A percentile compares a stretch with the other conserved stretches of the same genome.
phyloP scores from a whole-genome alignment of 2,888 invertebrate species.

The Germaria angustata region DNA sequence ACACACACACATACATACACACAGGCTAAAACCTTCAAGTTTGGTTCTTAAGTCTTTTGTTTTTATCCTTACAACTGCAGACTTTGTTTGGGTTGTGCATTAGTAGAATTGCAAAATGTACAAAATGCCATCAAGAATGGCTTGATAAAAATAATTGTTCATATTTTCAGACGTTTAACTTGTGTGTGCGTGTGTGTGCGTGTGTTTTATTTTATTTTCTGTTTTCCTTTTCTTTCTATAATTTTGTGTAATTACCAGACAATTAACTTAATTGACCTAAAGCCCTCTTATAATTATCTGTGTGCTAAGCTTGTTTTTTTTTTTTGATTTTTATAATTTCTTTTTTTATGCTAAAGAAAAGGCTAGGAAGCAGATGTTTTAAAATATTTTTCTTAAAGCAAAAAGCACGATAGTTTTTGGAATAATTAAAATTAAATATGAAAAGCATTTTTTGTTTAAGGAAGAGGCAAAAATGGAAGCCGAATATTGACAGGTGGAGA shows the following conservation, averaged over 20 bases:
- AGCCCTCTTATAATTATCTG: constrained; percentile 59
- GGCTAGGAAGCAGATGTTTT: constrained; percentile 54
- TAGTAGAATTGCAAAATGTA: background rate
- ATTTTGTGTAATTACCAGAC: constrained; percentile 77
- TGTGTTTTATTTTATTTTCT: background rate
- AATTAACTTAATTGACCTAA: constrained; percentile 78
- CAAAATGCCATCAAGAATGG: constrained; percentile 21
- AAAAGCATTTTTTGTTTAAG: background rate
- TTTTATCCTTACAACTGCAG: background rate
- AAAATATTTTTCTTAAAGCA: background rate
- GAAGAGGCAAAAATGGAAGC: too few species aligned
- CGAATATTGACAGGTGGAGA: too few species aligned
- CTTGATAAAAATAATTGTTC: background rate
- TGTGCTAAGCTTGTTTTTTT: constrained; percentile 1
- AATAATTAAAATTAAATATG: background rate
- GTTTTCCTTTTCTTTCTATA: constrained; percentile 11
- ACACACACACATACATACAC: background rate
- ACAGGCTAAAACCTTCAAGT: background rate
- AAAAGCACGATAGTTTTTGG: constrained; percentile 19
- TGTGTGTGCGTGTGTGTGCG: background rate
- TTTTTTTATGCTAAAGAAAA: background rate
- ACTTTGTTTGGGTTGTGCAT: background rate
- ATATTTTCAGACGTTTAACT: background rate
- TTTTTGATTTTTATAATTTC: background rate
- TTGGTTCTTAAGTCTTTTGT: constrained; percentile 51